Conservation (phyloP, 2,113 vertebrate species). For the Hyaena hyaena region DNA sequence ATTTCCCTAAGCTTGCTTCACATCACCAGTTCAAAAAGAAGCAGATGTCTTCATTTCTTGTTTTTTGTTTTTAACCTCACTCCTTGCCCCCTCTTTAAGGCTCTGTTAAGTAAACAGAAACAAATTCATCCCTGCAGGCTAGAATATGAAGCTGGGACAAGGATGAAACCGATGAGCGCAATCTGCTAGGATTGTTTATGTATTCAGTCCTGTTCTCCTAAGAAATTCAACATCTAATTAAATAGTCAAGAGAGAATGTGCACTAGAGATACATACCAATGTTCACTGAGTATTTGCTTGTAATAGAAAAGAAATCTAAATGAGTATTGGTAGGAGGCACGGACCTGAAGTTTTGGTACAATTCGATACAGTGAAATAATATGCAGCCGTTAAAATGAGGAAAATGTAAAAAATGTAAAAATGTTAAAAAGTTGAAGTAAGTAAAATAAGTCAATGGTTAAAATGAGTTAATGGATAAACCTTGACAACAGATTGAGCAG, state of each 20-base stretch:
- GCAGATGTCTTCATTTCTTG: slow-evolving; percentile 78
- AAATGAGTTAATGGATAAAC: not conserved
- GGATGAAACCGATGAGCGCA: slow-evolving; percentile 35
- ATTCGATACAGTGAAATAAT: not conserved
- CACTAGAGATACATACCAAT: not conserved
- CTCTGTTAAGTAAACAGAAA: slow-evolving; percentile 84
- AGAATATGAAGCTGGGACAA: not conserved
- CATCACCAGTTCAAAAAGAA: slow-evolving; percentile 83
- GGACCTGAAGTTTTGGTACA: not conserved
- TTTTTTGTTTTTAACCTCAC: slow-evolving; percentile 12
- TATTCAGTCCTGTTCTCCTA: slow-evolving; percentile 58
- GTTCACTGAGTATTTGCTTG: not conserved
- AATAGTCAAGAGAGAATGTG: not conserved
- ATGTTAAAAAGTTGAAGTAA: too few species aligned
- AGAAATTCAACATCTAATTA: slow-evolving; percentile 41
- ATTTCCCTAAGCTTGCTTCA: slow-evolving; percentile 82
- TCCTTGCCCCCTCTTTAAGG: slow-evolving; percentile 73
- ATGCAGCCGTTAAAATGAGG: not conserved
- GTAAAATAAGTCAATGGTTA: too few species aligned
- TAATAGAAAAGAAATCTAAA: not conserved
- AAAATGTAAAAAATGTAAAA: too few species aligned
- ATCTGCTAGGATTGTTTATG: slow-evolving; percentile 42
- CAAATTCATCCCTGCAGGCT: slow-evolving; percentile 74
- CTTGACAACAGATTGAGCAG: not conserved
- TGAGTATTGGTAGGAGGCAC: not conserved